A percentile compares a stretch with the other conserved stretches of the same genome.
These are phyloP conservation scores for Euphydryas editha DNA, from an alignment of 2,888 invertebrate species.

Conservation along the genomic window DNA sequence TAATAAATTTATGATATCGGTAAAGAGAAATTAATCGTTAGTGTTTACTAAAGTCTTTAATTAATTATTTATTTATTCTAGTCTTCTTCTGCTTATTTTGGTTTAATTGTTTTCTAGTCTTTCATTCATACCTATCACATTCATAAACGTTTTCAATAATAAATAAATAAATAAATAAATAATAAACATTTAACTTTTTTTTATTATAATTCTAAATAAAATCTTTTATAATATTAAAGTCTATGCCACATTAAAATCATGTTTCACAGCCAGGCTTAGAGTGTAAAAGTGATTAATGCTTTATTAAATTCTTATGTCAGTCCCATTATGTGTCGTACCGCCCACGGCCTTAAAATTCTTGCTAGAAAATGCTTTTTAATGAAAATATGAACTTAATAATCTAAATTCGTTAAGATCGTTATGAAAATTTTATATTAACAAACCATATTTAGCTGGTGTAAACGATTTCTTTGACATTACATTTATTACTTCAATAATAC, in stretches of 20 bases:
- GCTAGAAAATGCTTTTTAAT: constrained; percentile 14
- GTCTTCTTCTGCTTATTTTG: too few species aligned
- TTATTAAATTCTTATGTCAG: constrained; percentile 37
- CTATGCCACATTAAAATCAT: constrained; percentile 21
- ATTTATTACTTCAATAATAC: too few species aligned
- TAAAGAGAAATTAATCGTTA: too few species aligned
- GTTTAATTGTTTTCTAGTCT: too few species aligned
- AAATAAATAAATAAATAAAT: too few species aligned
- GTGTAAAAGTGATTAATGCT: constrained; percentile 31
- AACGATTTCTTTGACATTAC: too few species aligned
- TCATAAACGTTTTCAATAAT: neutral
- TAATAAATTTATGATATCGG: too few species aligned
- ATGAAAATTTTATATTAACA: constrained; percentile 2
- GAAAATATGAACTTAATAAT: constrained; percentile 15
- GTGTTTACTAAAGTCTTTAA: too few species aligned
- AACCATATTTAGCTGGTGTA: too few species aligned
- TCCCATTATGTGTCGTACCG: constrained; percentile 4
- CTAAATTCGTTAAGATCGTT: neutral
- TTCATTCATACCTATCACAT: too few species aligned
- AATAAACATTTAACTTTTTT: neutral
- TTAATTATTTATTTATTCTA: too few species aligned
- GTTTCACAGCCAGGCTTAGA: constrained; percentile 18
- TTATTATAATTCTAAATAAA: constrained; percentile 18
- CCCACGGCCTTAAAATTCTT: constrained; percentile 10
- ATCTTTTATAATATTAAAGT: constrained; percentile 11